phyloP scores from a whole-genome alignment of 2,113 vertebrate genomes.

The Cettia cetti region DNA sequence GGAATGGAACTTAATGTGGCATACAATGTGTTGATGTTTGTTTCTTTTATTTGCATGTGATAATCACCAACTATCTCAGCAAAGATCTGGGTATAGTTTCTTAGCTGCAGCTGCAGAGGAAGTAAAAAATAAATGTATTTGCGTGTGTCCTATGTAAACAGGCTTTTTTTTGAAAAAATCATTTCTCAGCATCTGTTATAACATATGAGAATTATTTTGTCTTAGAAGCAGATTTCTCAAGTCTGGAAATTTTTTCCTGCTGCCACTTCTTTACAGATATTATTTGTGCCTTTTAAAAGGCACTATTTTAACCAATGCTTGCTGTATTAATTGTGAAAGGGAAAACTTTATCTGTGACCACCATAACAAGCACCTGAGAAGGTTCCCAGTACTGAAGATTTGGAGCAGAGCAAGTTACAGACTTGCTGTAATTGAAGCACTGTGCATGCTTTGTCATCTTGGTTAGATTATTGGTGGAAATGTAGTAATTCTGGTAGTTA shows the following conservation, averaged over 20 bases:
- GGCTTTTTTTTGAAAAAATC: background rate
- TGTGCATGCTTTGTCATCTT: background rate
- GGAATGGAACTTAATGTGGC: conserved; percentile 2
- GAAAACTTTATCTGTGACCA: background rate
- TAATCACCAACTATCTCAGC: conserved; percentile 39
- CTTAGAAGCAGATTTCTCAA: conserved; percentile 5
- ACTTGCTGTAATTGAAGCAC: background rate
- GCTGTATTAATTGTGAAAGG: background rate
- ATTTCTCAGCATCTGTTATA: conserved; percentile 32
- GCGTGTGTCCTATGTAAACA: conserved; percentile 8
- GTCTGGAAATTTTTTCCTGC: background rate
- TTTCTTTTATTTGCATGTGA: conserved; percentile 28
- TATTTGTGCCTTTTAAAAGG: background rate
- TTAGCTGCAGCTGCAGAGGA: conserved; percentile 56
- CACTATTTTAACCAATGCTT: background rate
- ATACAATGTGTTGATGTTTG: conserved; percentile 23
- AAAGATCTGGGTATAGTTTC: conserved; percentile 53
- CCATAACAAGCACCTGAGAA: background rate
- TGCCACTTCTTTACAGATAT: background rate
- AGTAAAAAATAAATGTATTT: conserved; percentile 24
- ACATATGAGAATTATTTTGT: conserved; percentile 10
- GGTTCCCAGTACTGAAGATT: background rate
- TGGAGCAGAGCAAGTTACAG: background rate
- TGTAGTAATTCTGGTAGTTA: background rate
- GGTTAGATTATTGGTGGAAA: background rate